Evolutionary conservation across 2,113 vertebrate genomes (phyloP).

Genomic region (Alligator sinensis): DNA sequence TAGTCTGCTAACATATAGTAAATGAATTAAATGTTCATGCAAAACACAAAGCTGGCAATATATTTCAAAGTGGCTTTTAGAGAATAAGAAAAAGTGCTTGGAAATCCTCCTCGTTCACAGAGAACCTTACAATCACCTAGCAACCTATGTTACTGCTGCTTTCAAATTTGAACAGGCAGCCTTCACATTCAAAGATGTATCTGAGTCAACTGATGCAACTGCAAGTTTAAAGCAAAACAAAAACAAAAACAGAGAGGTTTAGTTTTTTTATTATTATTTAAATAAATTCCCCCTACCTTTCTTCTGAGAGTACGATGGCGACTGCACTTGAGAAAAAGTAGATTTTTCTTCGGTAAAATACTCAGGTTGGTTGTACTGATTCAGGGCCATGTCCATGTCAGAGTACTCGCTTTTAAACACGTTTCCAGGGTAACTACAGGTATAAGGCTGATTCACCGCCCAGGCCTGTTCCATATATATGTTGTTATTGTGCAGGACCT

Average conservation of each 20-base stretch:
- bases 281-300: constrained; percentile 90
- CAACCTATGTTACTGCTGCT: constrained; percentile 78
- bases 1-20: constrained; percentile 35
- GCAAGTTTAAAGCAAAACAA: constrained; percentile 72
- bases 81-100: constrained; percentile 66
- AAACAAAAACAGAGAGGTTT: constrained; percentile 37
- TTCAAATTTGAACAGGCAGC: constrained; percentile 73
- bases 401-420: constrained; percentile 91
- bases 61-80: constrained; percentile 22
- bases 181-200: constrained; percentile 68
- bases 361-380: constrained; percentile 90
- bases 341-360: constrained; percentile 90
- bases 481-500: constrained; percentile 88
- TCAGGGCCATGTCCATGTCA: constrained; percentile 90
- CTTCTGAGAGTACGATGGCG: constrained; percentile 88
- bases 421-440: constrained; percentile 87
- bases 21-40: constrained; percentile 32
- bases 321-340: constrained; percentile 91
- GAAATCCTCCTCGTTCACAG: constrained; percentile 48
- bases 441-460: constrained; percentile 88
- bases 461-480: constrained; percentile 95
- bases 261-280: constrained; percentile 28
- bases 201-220: constrained; percentile 61
- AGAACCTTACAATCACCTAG: constrained; percentile 76
- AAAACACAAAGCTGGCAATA: constrained; percentile 17